Evolutionary conservation across 2,888 invertebrate genomes (phyloP).

Genomic region (Sminthurinus aureus): DNA sequence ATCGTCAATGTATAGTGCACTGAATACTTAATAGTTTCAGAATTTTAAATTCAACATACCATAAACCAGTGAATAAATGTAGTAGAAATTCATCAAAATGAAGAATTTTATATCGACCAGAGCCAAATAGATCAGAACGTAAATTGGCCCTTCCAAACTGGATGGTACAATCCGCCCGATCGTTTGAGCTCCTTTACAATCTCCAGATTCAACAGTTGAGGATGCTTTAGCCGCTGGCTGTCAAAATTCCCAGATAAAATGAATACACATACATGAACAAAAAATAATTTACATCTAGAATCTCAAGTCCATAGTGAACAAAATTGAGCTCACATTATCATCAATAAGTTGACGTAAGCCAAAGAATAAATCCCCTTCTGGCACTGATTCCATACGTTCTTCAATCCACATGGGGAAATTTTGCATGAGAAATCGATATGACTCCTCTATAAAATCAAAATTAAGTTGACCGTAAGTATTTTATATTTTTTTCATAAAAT

Average conservation of each 20-base stretch:
- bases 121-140: constrained; percentile 38
- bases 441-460: constrained; percentile 20
- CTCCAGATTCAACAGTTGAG: constrained; percentile 30
- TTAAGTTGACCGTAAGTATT: not conserved
- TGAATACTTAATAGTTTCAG: not conserved
- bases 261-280: not conserved
- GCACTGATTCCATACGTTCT: constrained; percentile 12
- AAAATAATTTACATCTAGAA: not conserved
- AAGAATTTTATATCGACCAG: constrained; percentile 44
- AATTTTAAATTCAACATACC: constrained; percentile 33
- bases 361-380: constrained; percentile 38
- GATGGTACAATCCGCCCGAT: constrained; percentile 33
- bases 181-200: constrained; percentile 35
- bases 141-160: constrained; percentile 38
- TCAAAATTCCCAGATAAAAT: not conserved
- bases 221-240: constrained; percentile 36
- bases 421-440: constrained; percentile 26
- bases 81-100: constrained; percentile 36
- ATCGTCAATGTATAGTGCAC: no score
- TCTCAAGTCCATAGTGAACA: not conserved
- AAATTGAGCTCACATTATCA: constrained; percentile 30
- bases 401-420: constrained; percentile 38
- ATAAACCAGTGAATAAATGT: constrained; percentile 39
- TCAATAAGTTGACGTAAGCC: constrained; percentile 39
- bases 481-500: no score